These are phyloP conservation scores for Chlorops oryzae DNA, from an alignment of 1,140 invertebrate genomes.

Conservation along the genomic window DNA sequence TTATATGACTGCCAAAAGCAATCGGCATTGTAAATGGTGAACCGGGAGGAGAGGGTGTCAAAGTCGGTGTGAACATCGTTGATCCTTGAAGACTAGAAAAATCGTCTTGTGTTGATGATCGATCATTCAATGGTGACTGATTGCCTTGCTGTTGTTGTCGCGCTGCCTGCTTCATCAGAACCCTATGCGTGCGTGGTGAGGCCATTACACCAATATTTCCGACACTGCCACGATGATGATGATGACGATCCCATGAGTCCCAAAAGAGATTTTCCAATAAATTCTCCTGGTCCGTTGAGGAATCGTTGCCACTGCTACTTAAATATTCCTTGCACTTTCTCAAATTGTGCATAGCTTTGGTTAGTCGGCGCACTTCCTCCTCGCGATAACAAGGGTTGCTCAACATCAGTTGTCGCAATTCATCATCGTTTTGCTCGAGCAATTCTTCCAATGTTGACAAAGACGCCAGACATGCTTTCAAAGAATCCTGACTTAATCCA, in stretches of 20 bases:
- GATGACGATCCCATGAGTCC: conserved; percentile 83
- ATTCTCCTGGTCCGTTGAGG: background rate
- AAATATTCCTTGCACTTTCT: conserved; percentile 50
- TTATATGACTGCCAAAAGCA: conserved; percentile 9
- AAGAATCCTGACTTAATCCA: conserved; percentile 46
- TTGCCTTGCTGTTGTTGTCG: conserved; percentile 22
- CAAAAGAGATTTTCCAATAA: conserved; percentile 68
- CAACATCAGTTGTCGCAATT: conserved; percentile 66
- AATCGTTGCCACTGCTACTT: conserved; percentile 11
- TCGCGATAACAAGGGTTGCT: conserved; percentile 59
- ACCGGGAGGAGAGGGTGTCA: conserved; percentile 44
- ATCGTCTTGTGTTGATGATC: conserved; percentile 22
- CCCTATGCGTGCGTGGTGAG: conserved; percentile 34
- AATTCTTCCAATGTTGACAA: conserved; percentile 69
- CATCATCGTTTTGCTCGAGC: conserved; percentile 76
- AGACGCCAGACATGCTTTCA: conserved; percentile 52
- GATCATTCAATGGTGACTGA: conserved; percentile 16
- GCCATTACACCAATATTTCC: conserved; percentile 32
- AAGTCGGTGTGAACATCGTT: conserved; percentile 32
- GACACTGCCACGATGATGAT: conserved; percentile 36
- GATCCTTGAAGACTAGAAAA: conserved; percentile 22
- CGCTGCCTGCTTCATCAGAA: conserved; percentile 13
- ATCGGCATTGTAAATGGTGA: conserved; percentile 34
- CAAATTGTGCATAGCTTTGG: conserved; percentile 76
- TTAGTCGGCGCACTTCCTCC: conserved; percentile 73